These are phyloP conservation scores for Argyra leucocephala DNA, from an alignment of 2,888 invertebrate species.

Conservation along the genomic window DNA sequence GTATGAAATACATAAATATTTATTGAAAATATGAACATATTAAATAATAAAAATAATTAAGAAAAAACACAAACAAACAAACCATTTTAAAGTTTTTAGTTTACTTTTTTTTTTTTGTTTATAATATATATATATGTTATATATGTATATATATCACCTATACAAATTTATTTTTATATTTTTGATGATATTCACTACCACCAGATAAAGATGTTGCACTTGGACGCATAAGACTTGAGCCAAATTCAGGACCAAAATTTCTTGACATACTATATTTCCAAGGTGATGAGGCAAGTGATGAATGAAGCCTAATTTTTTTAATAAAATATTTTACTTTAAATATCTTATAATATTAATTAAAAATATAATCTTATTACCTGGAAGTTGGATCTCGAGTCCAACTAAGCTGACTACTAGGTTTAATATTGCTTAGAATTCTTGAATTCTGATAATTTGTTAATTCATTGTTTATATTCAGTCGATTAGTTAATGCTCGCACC, in stretches of 20 bases:
- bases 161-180: slow-evolving; percentile 44
- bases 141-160: slow-evolving; percentile 9
- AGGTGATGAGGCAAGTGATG: slow-evolving; percentile 42
- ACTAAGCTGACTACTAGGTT: background rate
- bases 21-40: slow-evolving; percentile 6
- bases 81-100: background rate
- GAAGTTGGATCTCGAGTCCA: background rate
- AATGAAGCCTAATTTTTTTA: slow-evolving; percentile 8
- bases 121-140: no score
- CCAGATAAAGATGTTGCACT: slow-evolving; percentile 52
- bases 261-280: slow-evolving; percentile 58
- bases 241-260: slow-evolving; percentile 62
- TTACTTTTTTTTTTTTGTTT: slow-evolving; percentile 16
- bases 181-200: slow-evolving; percentile 51
- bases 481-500: slow-evolving; percentile 75
- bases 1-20: slow-evolving; percentile 6
- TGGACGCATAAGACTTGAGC: slow-evolving; percentile 57
- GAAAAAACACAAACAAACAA: slow-evolving; percentile 6
- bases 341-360: background rate
- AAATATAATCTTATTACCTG: background rate
- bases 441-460: slow-evolving; percentile 54
- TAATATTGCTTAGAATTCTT: slow-evolving; percentile 49
- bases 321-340: background rate
- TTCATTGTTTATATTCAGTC: slow-evolving; percentile 74
- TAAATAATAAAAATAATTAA: slow-evolving; percentile 4